Evolutionary conservation across 2,113 vertebrate genomes (phyloP), one percentile per base, ranked within the genome.

Genomic region (Anguilla japonica): DNA sequence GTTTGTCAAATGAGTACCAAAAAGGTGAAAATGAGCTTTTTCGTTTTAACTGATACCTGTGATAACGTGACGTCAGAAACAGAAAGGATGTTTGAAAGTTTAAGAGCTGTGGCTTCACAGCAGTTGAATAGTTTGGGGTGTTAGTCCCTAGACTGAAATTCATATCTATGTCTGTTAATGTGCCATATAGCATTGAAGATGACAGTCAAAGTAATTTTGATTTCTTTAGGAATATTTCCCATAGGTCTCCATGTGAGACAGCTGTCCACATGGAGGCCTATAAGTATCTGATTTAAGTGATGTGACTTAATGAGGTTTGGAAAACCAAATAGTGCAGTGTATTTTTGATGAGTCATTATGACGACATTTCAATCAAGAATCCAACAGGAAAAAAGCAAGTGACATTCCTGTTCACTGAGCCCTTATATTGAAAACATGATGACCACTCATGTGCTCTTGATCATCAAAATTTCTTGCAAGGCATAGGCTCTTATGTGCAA

Each of bases 361-460:
- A 53, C 22, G 84, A 20, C 84, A 60, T 34, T 57, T 85, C 26
- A 60, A 53, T 41, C 8, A 20, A 56, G 39, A 85, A 41, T n/a
- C 63, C 63, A n/a, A 71, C 26, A 6, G 8, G 63, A 20, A n/a
- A 26, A 71, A 60, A 71, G 13, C 53, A 86, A 9, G 56, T 26
- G 85, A 5, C 40, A 2, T 43, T 86, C 39, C 56, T 81, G 85
- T 46, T 86, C 85, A 50, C 26, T 82, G 79, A 81, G 26, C 41
- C 81, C 57, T 43, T 2, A n/a, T 46, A 34, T 82, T 86, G 26
- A 81, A 81, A 86, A 82, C 22, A 67, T 20, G 5, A 39, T 86
- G 57, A 39, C 71, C 15, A 1, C 85, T 7, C 18, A 13, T 41
- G 50, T 34, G 16, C 79, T 67, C 8, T 46, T n/a, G n/a, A 29